Base-by-base conservation (phyloP, 2,888 invertebrate genomes). In the Trisateles emortualis region DNA sequence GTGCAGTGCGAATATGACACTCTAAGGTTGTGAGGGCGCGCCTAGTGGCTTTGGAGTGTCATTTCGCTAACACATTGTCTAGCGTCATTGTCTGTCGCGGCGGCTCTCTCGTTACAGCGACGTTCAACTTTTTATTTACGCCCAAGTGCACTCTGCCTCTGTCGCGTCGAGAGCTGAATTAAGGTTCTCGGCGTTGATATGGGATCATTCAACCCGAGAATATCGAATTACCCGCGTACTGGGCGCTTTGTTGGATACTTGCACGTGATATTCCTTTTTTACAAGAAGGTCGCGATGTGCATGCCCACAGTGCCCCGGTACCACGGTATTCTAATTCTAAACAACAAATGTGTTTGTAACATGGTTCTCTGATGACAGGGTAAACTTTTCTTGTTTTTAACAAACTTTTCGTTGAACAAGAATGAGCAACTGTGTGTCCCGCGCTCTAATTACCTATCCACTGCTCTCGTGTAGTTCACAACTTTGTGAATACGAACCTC, bases 121-220 rank as follows among this genome's bases (percentile, higher is more conserved):
- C 84, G 90, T 79, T 90, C 89, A 90, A 88, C 89, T 90, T 91
- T 91, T 91, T 92, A 91, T 91, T 92, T 90, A 91, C 90, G 88
- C 90, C 84, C 86, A 89, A 92, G 91, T 90, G 90, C 92, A 90
- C 91, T 91, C 85, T 76, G 85, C 81, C 82, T 85, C 84, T 83
- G 87, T 88, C 84, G 78, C 81, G 84, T 84, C 79, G 84, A 89
- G 90, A 85, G 88, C 86, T 84, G 90, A 90, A 92, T 91, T 90
- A 92, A 90, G 89, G 89, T 84, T 86, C 90, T 90, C 86, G 70
- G 78, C 81, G 84, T 83, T 88, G 90, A 91, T 92, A 92, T 92
- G 92, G 92, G 92, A 90, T 88, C 90, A 92, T 92, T 92, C 92
- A 92, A 90, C 92, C 85, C 84, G 78, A 81, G 84, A 81, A 88